A percentile compares a stretch with the other conserved stretches of the same genome.
phyloP scores from a whole-genome alignment of 1,140 invertebrate species.

The Nymphalis io region DNA sequence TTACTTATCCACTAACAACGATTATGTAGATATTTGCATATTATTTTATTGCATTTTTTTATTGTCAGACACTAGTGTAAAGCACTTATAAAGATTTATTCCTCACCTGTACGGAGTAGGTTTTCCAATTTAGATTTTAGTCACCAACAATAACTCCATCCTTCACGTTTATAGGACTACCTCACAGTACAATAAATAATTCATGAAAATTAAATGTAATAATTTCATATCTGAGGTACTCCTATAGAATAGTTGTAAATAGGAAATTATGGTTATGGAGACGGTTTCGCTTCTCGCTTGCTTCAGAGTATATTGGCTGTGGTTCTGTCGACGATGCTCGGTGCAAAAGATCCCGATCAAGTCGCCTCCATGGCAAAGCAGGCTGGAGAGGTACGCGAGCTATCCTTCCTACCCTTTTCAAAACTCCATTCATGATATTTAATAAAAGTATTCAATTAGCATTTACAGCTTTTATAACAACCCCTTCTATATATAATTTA shows the following conservation, averaged over 20 bases:
- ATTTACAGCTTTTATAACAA: conserved; percentile 6
- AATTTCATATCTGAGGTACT: conserved; percentile 58
- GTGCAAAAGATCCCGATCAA: conserved; percentile 93
- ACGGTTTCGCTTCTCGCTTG: conserved; percentile 81
- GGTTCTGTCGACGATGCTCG: conserved; percentile 92
- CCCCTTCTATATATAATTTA: neutral
- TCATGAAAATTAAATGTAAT: neutral
- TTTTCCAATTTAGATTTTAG: conserved; percentile 56
- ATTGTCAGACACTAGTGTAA: conserved; percentile 55
- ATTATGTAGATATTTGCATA: conserved; percentile 65
- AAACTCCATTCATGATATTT: conserved; percentile 36
- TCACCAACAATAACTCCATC: conserved; percentile 60
- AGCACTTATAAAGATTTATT: conserved; percentile 61
- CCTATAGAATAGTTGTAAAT: conserved; percentile 67
- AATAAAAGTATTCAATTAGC: conserved; percentile 9
- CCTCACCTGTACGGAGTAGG: conserved; percentile 62
- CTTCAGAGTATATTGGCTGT: conserved; percentile 93
- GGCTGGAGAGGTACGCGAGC: conserved; percentile 92
- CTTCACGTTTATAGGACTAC: conserved; percentile 52
- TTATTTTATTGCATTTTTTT: conserved; percentile 36
- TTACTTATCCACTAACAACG: conserved; percentile 73
- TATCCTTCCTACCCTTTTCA: conserved; percentile 65
- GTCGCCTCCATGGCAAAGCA: conserved; percentile 95
- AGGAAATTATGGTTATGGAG: conserved; percentile 78
- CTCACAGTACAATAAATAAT: conserved; percentile 48